Evolutionary conservation across 2,888 invertebrate genomes (phyloP).

Genomic region (Neria commutata): DNA sequence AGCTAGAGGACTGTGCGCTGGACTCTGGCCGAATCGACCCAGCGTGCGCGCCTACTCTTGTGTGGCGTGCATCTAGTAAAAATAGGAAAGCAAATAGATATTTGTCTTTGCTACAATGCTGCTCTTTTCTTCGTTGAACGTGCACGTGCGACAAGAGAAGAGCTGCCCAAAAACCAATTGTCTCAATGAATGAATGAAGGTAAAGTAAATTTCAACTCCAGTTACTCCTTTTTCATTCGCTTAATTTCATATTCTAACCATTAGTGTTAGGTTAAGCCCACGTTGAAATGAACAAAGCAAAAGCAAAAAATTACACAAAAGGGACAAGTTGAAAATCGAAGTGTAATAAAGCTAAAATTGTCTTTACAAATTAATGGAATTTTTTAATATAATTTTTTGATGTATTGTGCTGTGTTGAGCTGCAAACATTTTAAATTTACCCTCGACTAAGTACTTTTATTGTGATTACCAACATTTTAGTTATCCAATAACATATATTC

Average conservation of each 20-base stretch:
- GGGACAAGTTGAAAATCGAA: background rate
- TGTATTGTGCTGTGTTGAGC: background rate
- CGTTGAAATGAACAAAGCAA: background rate
- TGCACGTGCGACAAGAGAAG: conserved; percentile 24
- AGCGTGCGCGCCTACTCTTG: conserved; percentile 6
- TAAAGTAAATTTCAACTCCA: conserved; percentile 26
- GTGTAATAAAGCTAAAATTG: conserved; percentile 9
- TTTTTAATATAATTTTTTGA: background rate
- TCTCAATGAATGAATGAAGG: conserved; percentile 21
- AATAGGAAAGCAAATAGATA: conserved; percentile 8
- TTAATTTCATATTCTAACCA: background rate
- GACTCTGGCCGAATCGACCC: background rate
- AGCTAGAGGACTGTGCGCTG: conserved; percentile 1
- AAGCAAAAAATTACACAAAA: background rate
- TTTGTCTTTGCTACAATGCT: conserved; percentile 27
- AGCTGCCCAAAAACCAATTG: conserved; percentile 9
- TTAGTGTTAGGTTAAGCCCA: background rate
- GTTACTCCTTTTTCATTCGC: conserved; percentile 15
- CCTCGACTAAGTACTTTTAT: no score
- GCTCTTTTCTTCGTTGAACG: conserved; percentile 30
- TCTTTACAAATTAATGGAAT: conserved; percentile 11
- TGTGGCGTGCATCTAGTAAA: conserved; percentile 15
- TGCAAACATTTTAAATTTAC: background rate
- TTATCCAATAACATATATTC: conserved; percentile 24
- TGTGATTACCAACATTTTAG: conserved; percentile 24